Percentiles rank a stretch among this genome's conserved stretches.
Conservation (phyloP, 53 echinoderm and acorn worm species). For the Echinometra lucunter region DNA sequence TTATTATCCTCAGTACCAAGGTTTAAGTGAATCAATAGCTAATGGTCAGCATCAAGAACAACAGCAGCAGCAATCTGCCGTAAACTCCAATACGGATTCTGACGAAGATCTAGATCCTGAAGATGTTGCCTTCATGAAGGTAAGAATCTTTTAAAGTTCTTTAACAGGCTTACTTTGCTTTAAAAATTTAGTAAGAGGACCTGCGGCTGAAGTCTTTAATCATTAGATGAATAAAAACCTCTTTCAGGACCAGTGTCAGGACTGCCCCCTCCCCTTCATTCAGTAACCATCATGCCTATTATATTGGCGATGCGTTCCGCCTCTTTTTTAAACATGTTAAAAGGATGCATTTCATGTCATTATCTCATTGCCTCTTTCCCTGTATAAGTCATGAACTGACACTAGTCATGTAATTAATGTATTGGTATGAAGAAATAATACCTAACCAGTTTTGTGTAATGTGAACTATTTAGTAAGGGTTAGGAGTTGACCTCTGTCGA, state of each 20-base stretch:
- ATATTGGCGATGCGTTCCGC: background rate
- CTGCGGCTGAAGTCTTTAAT: no score
- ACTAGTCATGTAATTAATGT: no score
- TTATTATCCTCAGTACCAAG: slow-evolving; percentile 53
- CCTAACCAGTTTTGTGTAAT: background rate
- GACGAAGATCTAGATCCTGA: slow-evolving; percentile 58
- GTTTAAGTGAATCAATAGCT: background rate
- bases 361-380: background rate
- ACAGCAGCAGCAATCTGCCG: background rate
- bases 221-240: no score
- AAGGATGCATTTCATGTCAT: background rate
- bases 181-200: no score
- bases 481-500: background rate
- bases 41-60: slow-evolving; percentile 22
- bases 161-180: no score
- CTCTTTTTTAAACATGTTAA: background rate
- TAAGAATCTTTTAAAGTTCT: background rate
- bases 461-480: background rate
- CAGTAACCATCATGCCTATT: background rate
- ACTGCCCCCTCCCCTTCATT: background rate
- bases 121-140: slow-evolving; percentile 49
- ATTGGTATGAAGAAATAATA: no score
- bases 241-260: no score
- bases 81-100: slow-evolving; percentile 32
- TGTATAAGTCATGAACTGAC: background rate